phyloP scores from a whole-genome alignment of 1,140 invertebrate species.

The Zaprionus capensis region DNA sequence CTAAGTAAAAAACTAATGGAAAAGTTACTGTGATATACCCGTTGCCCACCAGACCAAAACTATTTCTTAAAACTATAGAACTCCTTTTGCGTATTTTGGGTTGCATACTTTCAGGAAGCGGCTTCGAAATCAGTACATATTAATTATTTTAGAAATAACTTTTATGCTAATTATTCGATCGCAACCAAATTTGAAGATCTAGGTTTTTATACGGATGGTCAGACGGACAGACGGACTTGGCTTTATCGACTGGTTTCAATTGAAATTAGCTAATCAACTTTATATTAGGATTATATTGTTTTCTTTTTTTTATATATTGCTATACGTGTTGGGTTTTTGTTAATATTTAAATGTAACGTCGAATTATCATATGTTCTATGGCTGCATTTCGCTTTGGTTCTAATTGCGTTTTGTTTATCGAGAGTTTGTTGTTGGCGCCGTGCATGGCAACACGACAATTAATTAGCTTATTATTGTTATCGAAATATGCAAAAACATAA shows the following conservation, averaged over 20 bases:
- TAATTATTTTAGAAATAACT: too few relatives aligned
- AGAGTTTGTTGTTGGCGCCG: background rate
- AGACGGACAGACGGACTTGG: too few relatives aligned
- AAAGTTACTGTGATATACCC: too few relatives aligned
- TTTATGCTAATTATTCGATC: too few relatives aligned
- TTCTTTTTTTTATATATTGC: background rate
- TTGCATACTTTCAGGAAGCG: too few relatives aligned
- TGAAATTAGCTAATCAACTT: background rate
- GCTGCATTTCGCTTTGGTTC: background rate
- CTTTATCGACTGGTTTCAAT: background rate
- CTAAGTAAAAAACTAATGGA: conserved; percentile 48
- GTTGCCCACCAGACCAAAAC: too few relatives aligned
- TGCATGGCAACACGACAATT: background rate
- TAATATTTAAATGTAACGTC: background rate
- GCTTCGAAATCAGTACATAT: too few relatives aligned
- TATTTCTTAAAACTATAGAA: too few relatives aligned
- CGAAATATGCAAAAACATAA: background rate
- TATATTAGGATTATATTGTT: background rate
- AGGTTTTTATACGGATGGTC: too few relatives aligned
- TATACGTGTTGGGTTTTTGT: background rate
- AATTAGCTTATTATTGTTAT: conserved; percentile 5
- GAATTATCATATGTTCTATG: background rate
- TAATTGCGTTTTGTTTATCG: conserved; percentile 6
- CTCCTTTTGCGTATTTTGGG: too few relatives aligned
- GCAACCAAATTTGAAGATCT: too few relatives aligned